These are phyloP conservation scores for Taxidea taxus DNA, from an alignment of 2,113 vertebrate genomes.

Conservation along the genomic window DNA sequence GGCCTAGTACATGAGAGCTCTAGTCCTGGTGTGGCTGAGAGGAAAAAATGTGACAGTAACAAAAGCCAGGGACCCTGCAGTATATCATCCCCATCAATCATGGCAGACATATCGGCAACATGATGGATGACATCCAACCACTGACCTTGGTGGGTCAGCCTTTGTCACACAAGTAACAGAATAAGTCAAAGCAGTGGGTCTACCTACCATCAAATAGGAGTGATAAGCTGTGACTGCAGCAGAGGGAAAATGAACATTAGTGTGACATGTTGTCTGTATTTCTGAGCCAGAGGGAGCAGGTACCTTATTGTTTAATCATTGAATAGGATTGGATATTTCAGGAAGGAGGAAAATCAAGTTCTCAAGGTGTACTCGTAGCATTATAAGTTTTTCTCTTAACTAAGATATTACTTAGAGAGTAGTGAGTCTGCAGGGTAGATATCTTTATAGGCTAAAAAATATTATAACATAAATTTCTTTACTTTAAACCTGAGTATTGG, in stretches of 20 bases:
- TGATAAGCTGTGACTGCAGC: conserved; percentile 60
- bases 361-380: neutral
- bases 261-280: conserved; percentile 60
- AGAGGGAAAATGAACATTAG: neutral
- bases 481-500: neutral
- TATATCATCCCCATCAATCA: conserved; percentile 35
- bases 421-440: neutral
- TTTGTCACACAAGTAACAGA: conserved; percentile 62
- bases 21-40: neutral
- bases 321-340: conserved; percentile 27
- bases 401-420: neutral
- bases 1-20: neutral
- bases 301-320: conserved; percentile 4
- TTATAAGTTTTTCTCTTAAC: neutral
- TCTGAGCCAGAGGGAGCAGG: conserved; percentile 19
- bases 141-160: conserved; percentile 65
- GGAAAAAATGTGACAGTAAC: conserved; percentile 8
- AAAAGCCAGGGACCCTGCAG: conserved; percentile 36
- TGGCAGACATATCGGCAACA: conserved; percentile 54
- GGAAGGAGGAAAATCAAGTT: neutral
- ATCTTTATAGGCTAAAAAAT: neutral
- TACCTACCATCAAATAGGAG: conserved; percentile 58
- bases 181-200: conserved; percentile 67
- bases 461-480: neutral
- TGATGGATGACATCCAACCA: conserved; percentile 61